Base-by-base conservation (phyloP, 2,113 vertebrate species). In the Saccopteryx leptura region DNA sequence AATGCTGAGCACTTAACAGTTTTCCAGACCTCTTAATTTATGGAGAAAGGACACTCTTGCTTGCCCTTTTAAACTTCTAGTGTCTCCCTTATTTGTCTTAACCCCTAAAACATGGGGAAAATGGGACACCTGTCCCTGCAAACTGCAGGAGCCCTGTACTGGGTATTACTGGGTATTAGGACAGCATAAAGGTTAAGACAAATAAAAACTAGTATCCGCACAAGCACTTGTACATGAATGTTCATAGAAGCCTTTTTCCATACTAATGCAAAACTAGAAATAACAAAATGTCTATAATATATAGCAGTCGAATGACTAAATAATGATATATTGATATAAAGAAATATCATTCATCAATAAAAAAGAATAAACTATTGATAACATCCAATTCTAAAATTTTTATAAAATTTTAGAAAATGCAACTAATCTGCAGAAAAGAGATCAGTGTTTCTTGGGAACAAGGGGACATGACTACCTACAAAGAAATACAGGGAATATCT, bases 371-470 rank as follows among this genome's bases (percentile, higher is more conserved):
- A 81, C 68, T 87, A 50, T 58, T 88, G 8, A 74, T 81, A 50
- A 50, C 2, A 66, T 81, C 28, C 58, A 91, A 13, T 50, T 91
- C 66, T 50, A 63, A 56, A 90, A 78, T 61, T 61, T 56, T 82
- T 13, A 12, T 89, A 66, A 80, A 89, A 86, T 84, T 96, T 60
- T 31, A 85, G 46, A 83, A 89, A 81, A 66, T 93, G 13, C 24
- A 61, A 79, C n/a, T 74, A 69, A 84, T 86, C 31, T 71, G 24
- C 4, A 78, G 48, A 31, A 74, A 9, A 69, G 48, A 54, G n/a
- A 63, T 76, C 48, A 78, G n/a, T 76, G 33, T 39, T 93, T 18
- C 19, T 54, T 93, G 33, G 7, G 54, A n/a, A 5, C 19, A 50
- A 68, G 8, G 60, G 18, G 23, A 71, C 26, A 31, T 11, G 15